A percentile compares a stretch with the other conserved stretches of the same genome.
Evolutionary conservation across 2,888 invertebrate species (phyloP).

Genomic region (Machimus rusticus): DNA sequence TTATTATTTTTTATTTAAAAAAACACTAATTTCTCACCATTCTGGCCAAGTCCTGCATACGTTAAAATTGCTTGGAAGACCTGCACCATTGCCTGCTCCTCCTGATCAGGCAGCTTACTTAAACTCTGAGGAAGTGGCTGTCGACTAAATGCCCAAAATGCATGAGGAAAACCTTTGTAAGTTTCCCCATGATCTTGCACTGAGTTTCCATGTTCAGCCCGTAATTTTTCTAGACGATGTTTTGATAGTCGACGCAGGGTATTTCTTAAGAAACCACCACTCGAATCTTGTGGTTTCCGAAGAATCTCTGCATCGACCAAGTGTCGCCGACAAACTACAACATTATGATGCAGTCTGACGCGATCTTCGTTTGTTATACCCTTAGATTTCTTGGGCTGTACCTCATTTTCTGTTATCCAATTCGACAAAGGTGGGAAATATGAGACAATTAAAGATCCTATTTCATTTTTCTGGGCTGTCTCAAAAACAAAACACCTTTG

Average conservation of each 20-base stretch:
- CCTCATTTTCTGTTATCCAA: slow-evolving; percentile 80
- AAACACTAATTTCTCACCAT: slow-evolving; percentile 59
- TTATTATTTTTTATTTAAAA: background rate
- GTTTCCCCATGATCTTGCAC: slow-evolving; percentile 78
- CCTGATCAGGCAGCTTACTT: slow-evolving; percentile 83
- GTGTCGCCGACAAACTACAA: slow-evolving; percentile 82
- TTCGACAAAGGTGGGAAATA: slow-evolving; percentile 87
- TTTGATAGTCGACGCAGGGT: slow-evolving; percentile 87
- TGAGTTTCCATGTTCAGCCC: slow-evolving; percentile 71
- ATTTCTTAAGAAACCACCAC: slow-evolving; percentile 87
- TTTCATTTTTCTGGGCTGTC: slow-evolving; percentile 87
- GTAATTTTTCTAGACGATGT: slow-evolving; percentile 80
- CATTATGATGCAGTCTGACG: slow-evolving; percentile 84
- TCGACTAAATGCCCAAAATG: slow-evolving; percentile 91
- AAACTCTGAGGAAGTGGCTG: slow-evolving; percentile 82
- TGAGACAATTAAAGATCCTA: slow-evolving; percentile 89
- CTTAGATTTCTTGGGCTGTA: slow-evolving; percentile 69
- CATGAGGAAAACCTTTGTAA: slow-evolving; percentile 85
- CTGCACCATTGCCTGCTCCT: slow-evolving; percentile 85
- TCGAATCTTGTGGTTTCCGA: slow-evolving; percentile 81
- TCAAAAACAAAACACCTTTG: slow-evolving; percentile 94
- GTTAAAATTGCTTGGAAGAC: slow-evolving; percentile 89
- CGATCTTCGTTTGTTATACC: slow-evolving; percentile 89
- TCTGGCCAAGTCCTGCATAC: slow-evolving; percentile 83
- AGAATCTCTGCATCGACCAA: slow-evolving; percentile 84